These are phyloP conservation scores for Ichneumoninae sp. DNA, from an alignment of 2,888 invertebrate genomes.

Conservation along the genomic window DNA sequence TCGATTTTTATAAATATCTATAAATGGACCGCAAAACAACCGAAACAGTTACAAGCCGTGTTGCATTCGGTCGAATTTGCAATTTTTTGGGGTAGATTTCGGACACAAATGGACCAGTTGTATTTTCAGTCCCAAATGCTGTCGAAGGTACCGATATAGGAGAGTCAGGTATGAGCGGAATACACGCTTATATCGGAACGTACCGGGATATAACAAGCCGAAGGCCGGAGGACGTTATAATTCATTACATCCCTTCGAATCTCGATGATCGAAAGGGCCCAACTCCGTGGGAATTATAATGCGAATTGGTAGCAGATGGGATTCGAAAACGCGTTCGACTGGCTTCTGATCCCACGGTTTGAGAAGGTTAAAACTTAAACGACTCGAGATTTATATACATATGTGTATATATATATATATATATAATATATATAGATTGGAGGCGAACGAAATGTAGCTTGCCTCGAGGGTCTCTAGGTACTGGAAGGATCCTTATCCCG, in stretches of 20 bases:
- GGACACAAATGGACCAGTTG: no score
- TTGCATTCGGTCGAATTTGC: no score
- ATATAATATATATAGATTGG: conserved; percentile 21
- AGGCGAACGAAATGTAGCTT: conserved; percentile 37
- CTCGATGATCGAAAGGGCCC: conserved; percentile 30
- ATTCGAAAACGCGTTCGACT: conserved; percentile 59
- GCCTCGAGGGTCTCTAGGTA: conserved; percentile 39
- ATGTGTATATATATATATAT: conserved; percentile 15
- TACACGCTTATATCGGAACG: neutral
- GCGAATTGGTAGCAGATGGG: conserved; percentile 65
- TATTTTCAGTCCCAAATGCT: no score
- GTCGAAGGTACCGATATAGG: no score
- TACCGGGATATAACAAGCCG: neutral
- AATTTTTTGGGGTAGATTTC: no score
- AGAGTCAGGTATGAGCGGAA: no score
- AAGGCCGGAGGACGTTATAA: conserved; percentile 23
- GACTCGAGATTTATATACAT: conserved; percentile 55
- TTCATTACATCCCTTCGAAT: conserved; percentile 52
- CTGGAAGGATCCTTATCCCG: conserved; percentile 62
- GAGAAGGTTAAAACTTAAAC: conserved; percentile 51
- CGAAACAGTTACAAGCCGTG: no score
- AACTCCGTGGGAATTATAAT: conserved; percentile 53
- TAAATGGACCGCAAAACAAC: no score
- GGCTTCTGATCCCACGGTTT: conserved; percentile 47
- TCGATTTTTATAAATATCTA: no score